A percentile compares a stretch with the other conserved stretches of the same genome.
Evolutionary conservation across 2,888 invertebrate genomes (phyloP).

Genomic region (Hermodice carunculata): DNA sequence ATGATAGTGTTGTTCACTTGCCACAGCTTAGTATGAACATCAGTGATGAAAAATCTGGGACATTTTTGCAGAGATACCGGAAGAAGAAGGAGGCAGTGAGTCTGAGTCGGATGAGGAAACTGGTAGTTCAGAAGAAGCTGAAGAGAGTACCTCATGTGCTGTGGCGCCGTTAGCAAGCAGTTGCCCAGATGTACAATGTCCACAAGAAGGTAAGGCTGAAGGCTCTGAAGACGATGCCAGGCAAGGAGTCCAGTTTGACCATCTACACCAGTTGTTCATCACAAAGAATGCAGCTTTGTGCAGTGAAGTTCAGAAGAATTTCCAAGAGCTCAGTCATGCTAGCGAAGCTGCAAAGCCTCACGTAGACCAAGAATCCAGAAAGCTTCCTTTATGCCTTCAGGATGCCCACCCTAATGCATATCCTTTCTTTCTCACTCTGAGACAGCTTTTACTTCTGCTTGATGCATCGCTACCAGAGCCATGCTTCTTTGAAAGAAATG

Average conservation of each 20-base stretch:
- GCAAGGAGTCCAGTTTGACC: not conserved
- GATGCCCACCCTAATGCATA: slow-evolving; percentile 31
- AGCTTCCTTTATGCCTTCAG: slow-evolving; percentile 37
- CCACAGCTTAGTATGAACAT: no score
- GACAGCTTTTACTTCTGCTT: slow-evolving; percentile 55
- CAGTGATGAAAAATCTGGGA: no score
- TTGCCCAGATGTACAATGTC: no score
- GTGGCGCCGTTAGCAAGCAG: no score
- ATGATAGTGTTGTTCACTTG: no score
- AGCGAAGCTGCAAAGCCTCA: slow-evolving; percentile 40
- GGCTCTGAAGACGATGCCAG: no score
- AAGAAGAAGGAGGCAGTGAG: no score
- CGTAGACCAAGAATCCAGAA: slow-evolving; percentile 33
- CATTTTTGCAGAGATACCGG: no score
- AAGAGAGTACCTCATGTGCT: no score
- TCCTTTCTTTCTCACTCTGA: slow-evolving; percentile 58
- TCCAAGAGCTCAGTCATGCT: slow-evolving; percentile 53
- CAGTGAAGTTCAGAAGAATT: slow-evolving; percentile 59
- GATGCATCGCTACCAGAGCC: slow-evolving; percentile 54
- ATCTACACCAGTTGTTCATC: slow-evolving; percentile 44
- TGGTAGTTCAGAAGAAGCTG: no score
- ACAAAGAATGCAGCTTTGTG: slow-evolving; percentile 62
- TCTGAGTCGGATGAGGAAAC: not conserved
- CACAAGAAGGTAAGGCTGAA: no score
- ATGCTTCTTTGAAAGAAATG: slow-evolving; percentile 52